Conservation (phyloP, 2,888 invertebrate genomes). For the Parnassius glacialis region DNA sequence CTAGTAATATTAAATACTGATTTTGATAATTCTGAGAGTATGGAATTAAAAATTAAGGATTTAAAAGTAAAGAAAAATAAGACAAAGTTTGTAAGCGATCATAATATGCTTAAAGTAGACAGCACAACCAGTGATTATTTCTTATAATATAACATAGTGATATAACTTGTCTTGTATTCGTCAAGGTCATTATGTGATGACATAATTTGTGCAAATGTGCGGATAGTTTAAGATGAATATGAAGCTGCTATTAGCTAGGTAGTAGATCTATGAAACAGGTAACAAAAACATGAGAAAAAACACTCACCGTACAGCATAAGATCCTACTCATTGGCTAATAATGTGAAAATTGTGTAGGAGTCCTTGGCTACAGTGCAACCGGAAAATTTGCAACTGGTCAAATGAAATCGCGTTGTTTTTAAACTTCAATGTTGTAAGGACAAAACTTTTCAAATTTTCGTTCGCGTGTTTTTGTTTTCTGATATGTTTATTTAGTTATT, state of each 20-base stretch:
- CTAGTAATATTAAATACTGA: too few relatives aligned
- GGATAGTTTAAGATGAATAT: slow-evolving; percentile 14
- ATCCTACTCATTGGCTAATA: slow-evolving; percentile 24
- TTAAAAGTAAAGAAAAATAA: neutral
- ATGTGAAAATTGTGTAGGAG: slow-evolving; percentile 16
- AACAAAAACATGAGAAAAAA: slow-evolving; percentile 10
- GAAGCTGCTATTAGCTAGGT: neutral
- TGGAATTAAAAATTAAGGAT: too few relatives aligned
- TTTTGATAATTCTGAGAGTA: too few relatives aligned
- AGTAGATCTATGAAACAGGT: slow-evolving; percentile 10
- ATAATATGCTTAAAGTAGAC: slow-evolving; percentile 5
- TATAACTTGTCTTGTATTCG: slow-evolving; percentile 12
- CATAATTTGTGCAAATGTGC: slow-evolving; percentile 8
- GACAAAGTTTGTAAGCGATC: slow-evolving; percentile 8
- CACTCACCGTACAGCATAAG: slow-evolving; percentile 21
- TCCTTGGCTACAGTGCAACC: slow-evolving; percentile 21
- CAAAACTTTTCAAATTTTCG: slow-evolving; percentile 29
- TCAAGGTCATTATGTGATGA: slow-evolving; percentile 23
- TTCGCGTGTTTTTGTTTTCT: slow-evolving; percentile 29
- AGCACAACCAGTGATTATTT: slow-evolving; percentile 1
- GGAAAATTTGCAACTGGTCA: slow-evolving; percentile 46
- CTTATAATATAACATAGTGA: slow-evolving; percentile 5
- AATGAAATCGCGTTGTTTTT: slow-evolving; percentile 41
- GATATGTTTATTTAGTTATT: slow-evolving; percentile 29
- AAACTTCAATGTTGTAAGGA: neutral